phyloP scores from a whole-genome alignment of 2,797 vertebrate genomes.

The Platalea minor region DNA sequence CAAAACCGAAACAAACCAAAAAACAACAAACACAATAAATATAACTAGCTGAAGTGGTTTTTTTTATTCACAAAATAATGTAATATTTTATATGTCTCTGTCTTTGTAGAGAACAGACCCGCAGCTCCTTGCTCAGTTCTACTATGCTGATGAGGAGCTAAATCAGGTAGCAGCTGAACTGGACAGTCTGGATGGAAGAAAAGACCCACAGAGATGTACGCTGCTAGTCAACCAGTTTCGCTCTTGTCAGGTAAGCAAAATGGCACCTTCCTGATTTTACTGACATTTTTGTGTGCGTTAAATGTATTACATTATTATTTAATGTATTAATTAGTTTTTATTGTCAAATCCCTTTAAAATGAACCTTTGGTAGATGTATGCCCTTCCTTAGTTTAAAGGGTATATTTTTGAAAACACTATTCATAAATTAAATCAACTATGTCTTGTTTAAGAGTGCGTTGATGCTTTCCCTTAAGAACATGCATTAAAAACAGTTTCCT shows the following conservation, averaged over 20 bases:
- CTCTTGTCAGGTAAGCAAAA: slow-evolving; percentile 89
- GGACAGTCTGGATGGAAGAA: slow-evolving; percentile 94
- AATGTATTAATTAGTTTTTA: background rate
- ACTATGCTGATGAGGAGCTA: slow-evolving; percentile 96
- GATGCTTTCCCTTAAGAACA: background rate
- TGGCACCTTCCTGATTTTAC: background rate
- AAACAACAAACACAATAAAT: background rate
- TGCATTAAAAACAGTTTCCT: background rate
- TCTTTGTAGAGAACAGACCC: slow-evolving; percentile 89
- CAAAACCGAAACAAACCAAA: too few species aligned
- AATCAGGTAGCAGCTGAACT: slow-evolving; percentile 95
- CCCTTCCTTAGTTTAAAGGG: background rate
- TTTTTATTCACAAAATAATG: background rate
- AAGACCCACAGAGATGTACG: slow-evolving; percentile 95
- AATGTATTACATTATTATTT: background rate
- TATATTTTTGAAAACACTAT: background rate
- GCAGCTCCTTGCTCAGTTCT: slow-evolving; percentile 97
- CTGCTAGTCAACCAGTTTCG: slow-evolving; percentile 97
- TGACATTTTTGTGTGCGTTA: background rate
- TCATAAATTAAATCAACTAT: background rate
- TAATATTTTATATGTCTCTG: background rate
- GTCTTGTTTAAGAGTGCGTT: background rate
- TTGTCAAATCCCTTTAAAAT: background rate
- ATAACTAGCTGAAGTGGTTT: background rate
- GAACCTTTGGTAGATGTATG: background rate